phyloP scores from a whole-genome alignment of 2,113 vertebrate species.

The Podocnemis expansa region DNA sequence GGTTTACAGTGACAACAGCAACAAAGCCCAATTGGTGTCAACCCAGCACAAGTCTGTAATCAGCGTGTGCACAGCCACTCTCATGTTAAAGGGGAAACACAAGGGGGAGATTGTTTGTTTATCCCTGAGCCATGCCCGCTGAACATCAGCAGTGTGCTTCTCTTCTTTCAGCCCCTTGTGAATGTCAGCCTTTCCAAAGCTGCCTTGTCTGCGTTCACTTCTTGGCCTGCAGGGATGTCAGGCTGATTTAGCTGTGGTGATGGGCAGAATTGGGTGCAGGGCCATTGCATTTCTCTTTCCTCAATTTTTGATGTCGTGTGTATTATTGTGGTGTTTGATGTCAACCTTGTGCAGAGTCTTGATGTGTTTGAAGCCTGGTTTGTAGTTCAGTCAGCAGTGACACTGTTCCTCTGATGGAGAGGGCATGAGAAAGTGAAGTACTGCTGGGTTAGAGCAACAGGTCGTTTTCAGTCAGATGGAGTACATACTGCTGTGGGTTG shows the following conservation, averaged over 20 bases:
- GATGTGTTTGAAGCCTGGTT: not conserved
- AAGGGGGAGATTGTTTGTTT: not conserved
- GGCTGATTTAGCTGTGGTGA: not conserved
- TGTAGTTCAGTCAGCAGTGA: not conserved
- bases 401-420: not conserved
- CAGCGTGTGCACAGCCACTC: not conserved
- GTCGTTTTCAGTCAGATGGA: not conserved
- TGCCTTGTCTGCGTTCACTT: not conserved
- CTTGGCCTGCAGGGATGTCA: not conserved
- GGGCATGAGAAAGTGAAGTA: not conserved
- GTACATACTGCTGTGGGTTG: not conserved
- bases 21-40: too few species aligned
- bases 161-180: not conserved
- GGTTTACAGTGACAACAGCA: not conserved
- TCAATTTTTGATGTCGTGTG: not conserved
- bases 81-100: not conserved
- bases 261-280: not conserved
- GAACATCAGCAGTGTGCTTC: not conserved
- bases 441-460: not conserved
- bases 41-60: not conserved
- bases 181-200: not conserved
- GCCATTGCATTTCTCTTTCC: not conserved
- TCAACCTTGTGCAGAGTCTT: not conserved
- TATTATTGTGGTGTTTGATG: not conserved
- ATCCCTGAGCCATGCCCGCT: not conserved